Conservation (phyloP, 1,140 invertebrate species). For the Antheraea pernyi region DNA sequence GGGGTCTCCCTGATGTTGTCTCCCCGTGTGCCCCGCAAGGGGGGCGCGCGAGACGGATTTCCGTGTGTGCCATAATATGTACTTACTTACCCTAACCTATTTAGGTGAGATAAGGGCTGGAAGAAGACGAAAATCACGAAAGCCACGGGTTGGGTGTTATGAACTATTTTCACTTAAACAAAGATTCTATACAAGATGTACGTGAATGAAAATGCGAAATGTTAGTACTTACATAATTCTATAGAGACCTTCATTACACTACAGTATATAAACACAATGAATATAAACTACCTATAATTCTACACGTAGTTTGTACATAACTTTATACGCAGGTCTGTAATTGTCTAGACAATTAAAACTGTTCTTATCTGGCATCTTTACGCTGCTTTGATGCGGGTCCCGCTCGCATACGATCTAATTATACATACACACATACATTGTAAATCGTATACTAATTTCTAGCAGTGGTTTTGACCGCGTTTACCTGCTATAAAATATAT, state of each 20-base stretch:
- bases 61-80: no score
- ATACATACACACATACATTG: not conserved
- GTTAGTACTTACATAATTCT: not conserved
- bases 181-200: no score
- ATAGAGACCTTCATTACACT: not conserved
- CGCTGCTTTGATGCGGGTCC: not conserved
- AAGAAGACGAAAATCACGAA: no score
- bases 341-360: slow-evolving; percentile 3
- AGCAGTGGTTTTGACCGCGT: not conserved
- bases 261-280: not conserved
- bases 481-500: no score
- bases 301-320: not conserved
- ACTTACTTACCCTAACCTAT: no score
- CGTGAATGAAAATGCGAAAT: no score
- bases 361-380: not conserved
- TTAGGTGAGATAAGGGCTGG: no score
- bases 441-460: not conserved
- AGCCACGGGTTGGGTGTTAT: no score
- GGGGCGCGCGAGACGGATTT: no score
- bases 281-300: not conserved
- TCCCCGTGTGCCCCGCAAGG: no score
- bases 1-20: no score
- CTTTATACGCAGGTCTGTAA: not conserved
- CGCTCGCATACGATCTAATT: not conserved
- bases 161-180: no score